Conservation (phyloP, 2,888 invertebrate species). For the Siphlonurus alternatus region DNA sequence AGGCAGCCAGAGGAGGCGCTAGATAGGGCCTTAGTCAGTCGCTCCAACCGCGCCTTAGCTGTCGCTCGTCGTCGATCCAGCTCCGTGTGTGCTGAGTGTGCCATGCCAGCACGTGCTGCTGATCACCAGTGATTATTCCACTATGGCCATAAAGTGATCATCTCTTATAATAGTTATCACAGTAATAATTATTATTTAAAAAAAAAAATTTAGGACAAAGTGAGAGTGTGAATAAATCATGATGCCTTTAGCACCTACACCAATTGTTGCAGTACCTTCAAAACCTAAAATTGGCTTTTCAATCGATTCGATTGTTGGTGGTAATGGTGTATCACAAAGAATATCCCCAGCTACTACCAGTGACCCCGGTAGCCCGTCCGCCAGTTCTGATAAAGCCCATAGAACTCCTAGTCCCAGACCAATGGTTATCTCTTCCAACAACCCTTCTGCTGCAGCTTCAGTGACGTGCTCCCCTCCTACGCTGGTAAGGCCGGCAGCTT, state of each 20-base stretch:
- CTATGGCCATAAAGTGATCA: not conserved
- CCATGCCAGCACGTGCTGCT: not conserved
- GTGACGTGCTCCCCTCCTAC: constrained; percentile 17
- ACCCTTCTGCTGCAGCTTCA: constrained; percentile 17
- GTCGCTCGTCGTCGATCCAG: too few relatives aligned
- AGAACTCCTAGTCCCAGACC: constrained; percentile 18
- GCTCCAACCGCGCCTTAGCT: too few relatives aligned
- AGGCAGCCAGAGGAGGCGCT: not conserved
- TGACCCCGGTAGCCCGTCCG: constrained; percentile 12
- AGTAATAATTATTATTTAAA: not conserved
- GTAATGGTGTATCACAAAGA: constrained; percentile 8
- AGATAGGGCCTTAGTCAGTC: too few relatives aligned
- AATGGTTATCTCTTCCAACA: constrained; percentile 11
- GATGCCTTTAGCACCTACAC: constrained; percentile 92
- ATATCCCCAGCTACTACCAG: constrained; percentile 10
- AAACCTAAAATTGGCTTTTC: constrained; percentile 90
- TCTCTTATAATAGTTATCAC: not conserved
- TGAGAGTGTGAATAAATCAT: constrained; percentile 28
- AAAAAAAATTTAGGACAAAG: not conserved
- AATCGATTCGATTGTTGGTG: constrained; percentile 86
- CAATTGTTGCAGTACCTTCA: constrained; percentile 77
- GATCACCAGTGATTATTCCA: not conserved
- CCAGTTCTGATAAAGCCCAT: constrained; percentile 15
- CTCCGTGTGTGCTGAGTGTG: too few relatives aligned
- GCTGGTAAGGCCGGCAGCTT: constrained; percentile 11